phyloP scores from a whole-genome alignment of 2,113 vertebrate species.

The Antigone vipio region DNA sequence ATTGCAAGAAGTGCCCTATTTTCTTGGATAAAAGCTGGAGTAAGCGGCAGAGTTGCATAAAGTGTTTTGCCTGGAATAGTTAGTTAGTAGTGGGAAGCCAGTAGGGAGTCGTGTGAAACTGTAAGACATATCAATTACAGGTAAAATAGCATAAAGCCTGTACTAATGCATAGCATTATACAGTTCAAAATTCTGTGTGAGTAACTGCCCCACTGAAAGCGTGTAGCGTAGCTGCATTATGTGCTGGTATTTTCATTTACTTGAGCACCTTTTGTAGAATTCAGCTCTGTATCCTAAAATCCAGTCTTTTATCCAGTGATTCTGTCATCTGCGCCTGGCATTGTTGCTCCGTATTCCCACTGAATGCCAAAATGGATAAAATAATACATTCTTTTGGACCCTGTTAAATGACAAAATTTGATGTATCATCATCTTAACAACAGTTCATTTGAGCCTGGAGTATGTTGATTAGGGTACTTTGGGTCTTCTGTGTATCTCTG shows the following conservation, averaged over 20 bases:
- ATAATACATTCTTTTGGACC: not conserved
- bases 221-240: not conserved
- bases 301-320: not conserved
- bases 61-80: not conserved
- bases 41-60: not conserved
- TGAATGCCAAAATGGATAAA: not conserved
- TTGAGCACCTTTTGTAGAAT: not conserved
- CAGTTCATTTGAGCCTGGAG: not conserved
- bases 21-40: not conserved
- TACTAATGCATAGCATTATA: not conserved
- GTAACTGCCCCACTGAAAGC: not conserved
- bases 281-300: not conserved
- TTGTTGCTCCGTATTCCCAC: not conserved
- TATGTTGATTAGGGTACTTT: not conserved
- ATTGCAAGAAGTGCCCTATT: not conserved
- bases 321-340: not conserved
- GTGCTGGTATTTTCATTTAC: conserved; percentile 3
- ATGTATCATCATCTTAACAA: not conserved
- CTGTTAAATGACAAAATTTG: not conserved
- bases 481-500: not conserved
- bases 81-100: not conserved
- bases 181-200: not conserved
- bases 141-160: not conserved
- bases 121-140: not conserved
- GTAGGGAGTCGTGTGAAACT: not conserved